phyloP scores from a whole-genome alignment of 2,113 vertebrate genomes.

The Hemibagrus wyckioides region DNA sequence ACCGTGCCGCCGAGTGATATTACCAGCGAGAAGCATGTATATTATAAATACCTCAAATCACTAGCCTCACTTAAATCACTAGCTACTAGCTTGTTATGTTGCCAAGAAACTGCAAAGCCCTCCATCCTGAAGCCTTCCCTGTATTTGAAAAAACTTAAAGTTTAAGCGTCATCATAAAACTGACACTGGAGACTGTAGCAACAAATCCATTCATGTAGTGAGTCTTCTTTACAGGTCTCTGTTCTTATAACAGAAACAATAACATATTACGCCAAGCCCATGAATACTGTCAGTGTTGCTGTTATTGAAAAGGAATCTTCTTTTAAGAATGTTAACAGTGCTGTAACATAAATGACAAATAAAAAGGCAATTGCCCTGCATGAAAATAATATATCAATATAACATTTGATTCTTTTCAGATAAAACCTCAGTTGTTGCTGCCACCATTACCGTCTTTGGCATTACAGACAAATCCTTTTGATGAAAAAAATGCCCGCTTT shows the following conservation, averaged over 20 bases:
- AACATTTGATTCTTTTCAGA: background rate
- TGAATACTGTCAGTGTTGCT: background rate
- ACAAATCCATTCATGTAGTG: background rate
- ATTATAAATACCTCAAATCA: background rate
- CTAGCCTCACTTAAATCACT: background rate
- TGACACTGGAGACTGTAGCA: background rate
- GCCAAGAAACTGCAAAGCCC: background rate
- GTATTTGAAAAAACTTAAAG: background rate
- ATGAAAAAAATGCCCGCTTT: background rate
- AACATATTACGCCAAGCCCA: background rate
- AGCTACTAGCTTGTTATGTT: background rate
- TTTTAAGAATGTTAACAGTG: background rate
- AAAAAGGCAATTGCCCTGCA: background rate
- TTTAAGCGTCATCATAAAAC: background rate
- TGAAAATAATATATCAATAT: background rate
- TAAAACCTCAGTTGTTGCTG: background rate
- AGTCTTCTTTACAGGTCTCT: background rate
- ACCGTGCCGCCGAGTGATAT: background rate
- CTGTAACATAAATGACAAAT: background rate
- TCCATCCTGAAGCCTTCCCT: background rate
- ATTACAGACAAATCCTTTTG: background rate
- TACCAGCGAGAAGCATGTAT: background rate
- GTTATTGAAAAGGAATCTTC: background rate
- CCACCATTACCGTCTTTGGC: constrained; percentile 15
- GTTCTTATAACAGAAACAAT: background rate